These are phyloP conservation scores for Encarsia formosa DNA, from an alignment of 2,888 invertebrate genomes.

Conservation along the genomic window DNA sequence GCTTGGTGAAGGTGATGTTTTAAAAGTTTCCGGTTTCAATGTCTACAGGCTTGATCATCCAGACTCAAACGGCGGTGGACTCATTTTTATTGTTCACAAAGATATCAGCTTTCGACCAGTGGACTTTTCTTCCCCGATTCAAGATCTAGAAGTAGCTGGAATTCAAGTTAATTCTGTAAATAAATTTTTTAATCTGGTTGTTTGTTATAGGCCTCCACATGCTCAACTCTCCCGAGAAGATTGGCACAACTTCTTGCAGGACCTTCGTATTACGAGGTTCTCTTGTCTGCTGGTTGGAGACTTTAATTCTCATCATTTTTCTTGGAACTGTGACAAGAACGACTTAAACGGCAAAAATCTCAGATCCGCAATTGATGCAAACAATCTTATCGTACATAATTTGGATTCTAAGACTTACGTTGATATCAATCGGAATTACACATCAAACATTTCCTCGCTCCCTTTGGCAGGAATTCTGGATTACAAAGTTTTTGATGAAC, in stretches of 20 bases:
- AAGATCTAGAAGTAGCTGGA: neutral
- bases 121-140: neutral
- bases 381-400: constrained; percentile 18
- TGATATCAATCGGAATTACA: neutral
- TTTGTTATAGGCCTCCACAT: constrained; percentile 6
- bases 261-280: neutral
- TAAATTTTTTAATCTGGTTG: neutral
- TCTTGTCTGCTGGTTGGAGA: constrained; percentile 10
- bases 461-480: neutral
- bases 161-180: neutral
- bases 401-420: constrained; percentile 5
- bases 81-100: neutral
- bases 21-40: neutral
- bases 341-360: constrained; percentile 9
- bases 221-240: neutral
- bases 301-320: constrained; percentile 15
- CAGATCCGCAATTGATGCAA: neutral
- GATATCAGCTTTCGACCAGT: too few relatives aligned
- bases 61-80: constrained; percentile 1
- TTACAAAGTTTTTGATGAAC: neutral
- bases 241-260: neutral
- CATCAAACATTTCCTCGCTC: constrained; percentile 3
- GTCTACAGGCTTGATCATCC: neutral
- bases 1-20: neutral
- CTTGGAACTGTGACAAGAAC: constrained; percentile 10